Conservation (phyloP, 2,888 invertebrate genomes). For the Chloromyia formosa region DNA sequence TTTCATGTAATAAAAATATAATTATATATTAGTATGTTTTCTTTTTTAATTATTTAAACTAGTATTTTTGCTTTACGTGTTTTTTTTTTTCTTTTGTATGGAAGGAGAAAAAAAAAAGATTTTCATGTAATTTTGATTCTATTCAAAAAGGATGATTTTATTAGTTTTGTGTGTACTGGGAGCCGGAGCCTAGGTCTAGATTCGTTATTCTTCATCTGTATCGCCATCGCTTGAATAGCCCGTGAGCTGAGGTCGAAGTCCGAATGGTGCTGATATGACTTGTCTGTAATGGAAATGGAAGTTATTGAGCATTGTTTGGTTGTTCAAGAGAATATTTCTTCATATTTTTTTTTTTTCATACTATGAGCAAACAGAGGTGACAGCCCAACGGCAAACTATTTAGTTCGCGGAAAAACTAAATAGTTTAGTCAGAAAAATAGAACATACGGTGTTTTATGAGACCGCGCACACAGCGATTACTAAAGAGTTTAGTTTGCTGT, state of each 20-base stretch:
- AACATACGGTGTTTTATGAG: too few relatives aligned
- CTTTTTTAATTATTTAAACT: too few relatives aligned
- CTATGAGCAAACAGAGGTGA: too few relatives aligned
- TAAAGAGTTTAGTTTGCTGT: too few relatives aligned
- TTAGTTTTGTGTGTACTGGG: background rate
- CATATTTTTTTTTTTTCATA: too few relatives aligned
- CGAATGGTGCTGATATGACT: conserved; percentile 76
- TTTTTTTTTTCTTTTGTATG: conserved; percentile 40
- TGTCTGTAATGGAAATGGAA: conserved; percentile 73
- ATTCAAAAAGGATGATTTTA: conserved; percentile 22
- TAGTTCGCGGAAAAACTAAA: too few relatives aligned
- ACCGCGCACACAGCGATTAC: too few relatives aligned
- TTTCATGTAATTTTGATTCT: conserved; percentile 41
- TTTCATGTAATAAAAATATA: conserved; percentile 44
- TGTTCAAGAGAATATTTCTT: too few relatives aligned
- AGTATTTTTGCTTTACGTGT: conserved; percentile 32
- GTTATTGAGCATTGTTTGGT: too few relatives aligned
- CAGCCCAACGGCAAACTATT: too few relatives aligned
- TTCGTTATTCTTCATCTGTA: conserved; percentile 83
- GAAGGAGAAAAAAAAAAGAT: conserved; percentile 25
- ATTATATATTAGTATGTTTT: conserved; percentile 30
- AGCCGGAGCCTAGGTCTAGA: too few relatives aligned
- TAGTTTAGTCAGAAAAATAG: too few relatives aligned
- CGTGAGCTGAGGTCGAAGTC: conserved; percentile 65
- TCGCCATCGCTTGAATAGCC: conserved; percentile 83